phyloP scores from a whole-genome alignment of 2,113 vertebrate genomes.

The Psittacula cyanocephala region DNA sequence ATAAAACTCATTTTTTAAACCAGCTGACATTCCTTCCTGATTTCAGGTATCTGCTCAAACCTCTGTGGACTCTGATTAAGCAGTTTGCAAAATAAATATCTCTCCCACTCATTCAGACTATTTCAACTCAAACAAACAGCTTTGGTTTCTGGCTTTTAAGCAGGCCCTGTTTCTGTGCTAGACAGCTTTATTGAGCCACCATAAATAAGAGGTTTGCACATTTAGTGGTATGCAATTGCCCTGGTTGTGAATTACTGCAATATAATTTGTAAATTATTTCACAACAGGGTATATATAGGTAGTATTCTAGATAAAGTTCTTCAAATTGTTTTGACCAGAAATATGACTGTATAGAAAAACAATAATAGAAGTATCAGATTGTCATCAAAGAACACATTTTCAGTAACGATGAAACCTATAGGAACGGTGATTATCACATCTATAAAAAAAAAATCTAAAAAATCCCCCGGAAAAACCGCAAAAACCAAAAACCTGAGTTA shows the following conservation, averaged over 20 bases:
- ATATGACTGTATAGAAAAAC: background rate
- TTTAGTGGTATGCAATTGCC: background rate
- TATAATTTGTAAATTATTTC: background rate
- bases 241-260: background rate
- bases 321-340: background rate
- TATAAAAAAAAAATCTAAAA: background rate
- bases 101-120: background rate
- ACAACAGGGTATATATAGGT: background rate
- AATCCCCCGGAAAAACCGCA: background rate
- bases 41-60: background rate
- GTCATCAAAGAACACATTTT: background rate
- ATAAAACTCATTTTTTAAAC: background rate
- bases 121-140: background rate
- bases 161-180: background rate
- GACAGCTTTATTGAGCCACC: background rate
- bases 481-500: background rate
- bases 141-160: background rate
- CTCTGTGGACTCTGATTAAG: background rate
- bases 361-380: background rate
- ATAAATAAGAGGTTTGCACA: background rate
- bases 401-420: background rate
- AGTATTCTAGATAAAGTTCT: background rate
- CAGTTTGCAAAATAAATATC: background rate
- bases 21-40: background rate
- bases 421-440: background rate